Evolutionary conservation across 2,113 vertebrate genomes (phyloP), one percentile per base, ranked within the genome.

Genomic region (Sterna hirundo): DNA sequence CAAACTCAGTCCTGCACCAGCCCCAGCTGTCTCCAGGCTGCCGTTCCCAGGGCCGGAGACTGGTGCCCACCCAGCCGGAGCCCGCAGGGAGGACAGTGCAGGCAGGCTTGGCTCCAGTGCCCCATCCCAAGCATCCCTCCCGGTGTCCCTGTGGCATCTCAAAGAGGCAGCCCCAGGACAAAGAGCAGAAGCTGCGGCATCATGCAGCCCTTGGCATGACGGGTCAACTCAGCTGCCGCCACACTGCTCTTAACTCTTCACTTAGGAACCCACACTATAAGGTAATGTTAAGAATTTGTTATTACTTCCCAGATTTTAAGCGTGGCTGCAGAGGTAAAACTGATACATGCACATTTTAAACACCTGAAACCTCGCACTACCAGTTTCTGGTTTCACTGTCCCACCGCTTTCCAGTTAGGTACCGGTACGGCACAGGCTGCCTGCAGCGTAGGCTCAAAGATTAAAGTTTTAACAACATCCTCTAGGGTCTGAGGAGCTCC

Each of bases 61-160:
- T 29, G 6, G 0, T 11, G 27, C 21, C 5, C 9, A 2, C 36
- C 65, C 68, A n/a, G 47, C 14, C 66, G 29, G 51, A 23, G 13
- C 29, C 68, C 18, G 3, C 1, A 2, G 18, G 52, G 23, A 10
- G 52, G 23, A 10, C 23, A 3, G 0, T 3, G 9, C n/a, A 5
- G 3, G 0, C 1, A 2, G 21, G 11, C 55, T 25, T 7, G 1
- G 29, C 40, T 54, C 76, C 57, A 6, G 21, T 10, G 17, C 38
- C 19, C 4, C 14, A 0, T 38, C 55, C 54, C 16, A 0, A 27
- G 34, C n/a, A 19, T 15, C 27, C 7, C 17, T 36, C 30, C 26
- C 54, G 5, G 15, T 3, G 0, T 16, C 64, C 42, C 3, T 5
- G 27, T 13, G 9, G 13, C 27, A 9, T 10, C 52, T 27, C 18